These are phyloP conservation scores for Monopterus albus DNA, from an alignment of 2,113 vertebrate species.

Conservation along the genomic window DNA sequence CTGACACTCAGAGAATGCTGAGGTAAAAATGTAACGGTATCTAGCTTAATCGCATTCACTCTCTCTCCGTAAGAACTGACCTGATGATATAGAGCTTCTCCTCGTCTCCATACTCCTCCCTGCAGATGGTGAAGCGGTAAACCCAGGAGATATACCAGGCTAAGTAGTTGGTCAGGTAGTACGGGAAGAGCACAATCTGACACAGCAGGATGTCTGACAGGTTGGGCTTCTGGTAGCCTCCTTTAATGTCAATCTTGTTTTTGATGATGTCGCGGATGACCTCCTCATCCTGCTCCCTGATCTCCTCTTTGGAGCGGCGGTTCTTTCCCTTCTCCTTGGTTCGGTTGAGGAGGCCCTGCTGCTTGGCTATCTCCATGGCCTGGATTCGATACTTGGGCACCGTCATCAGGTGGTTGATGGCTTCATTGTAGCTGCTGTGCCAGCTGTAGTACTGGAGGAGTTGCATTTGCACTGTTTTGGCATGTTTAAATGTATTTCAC, in stretches of 20 bases:
- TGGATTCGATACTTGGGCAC: slow-evolving; percentile 97
- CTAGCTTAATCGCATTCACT: background rate
- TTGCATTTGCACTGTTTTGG: no score
- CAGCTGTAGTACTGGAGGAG: slow-evolving; percentile 95
- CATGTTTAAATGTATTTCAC: no score
- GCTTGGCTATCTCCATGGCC: slow-evolving; percentile 92
- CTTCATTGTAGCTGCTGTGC: slow-evolving; percentile 98
- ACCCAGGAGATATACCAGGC: slow-evolving; percentile 91
- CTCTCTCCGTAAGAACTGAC: slow-evolving; percentile 26
- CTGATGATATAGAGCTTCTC: slow-evolving; percentile 94
- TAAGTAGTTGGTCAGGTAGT: slow-evolving; percentile 87
- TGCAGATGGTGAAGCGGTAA: slow-evolving; percentile 91
- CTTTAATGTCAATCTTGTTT: slow-evolving; percentile 98
- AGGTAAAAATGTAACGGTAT: background rate
- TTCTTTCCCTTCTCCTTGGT: slow-evolving; percentile 94
- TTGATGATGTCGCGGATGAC: slow-evolving; percentile 97
- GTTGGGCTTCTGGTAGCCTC: slow-evolving; percentile 96
- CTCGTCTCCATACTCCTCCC: slow-evolving; percentile 90
- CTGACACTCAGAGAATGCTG: no score
- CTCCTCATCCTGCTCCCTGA: slow-evolving; percentile 94
- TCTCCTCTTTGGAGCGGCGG: slow-evolving; percentile 94
- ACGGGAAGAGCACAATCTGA: slow-evolving; percentile 90
- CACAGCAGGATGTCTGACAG: slow-evolving; percentile 93
- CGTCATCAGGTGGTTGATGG: slow-evolving; percentile 93
- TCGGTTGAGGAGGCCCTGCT: slow-evolving; percentile 94